Evolutionary conservation across 2,797 vertebrate species (phyloP).

Genomic region (Emydoidea blandingii): DNA sequence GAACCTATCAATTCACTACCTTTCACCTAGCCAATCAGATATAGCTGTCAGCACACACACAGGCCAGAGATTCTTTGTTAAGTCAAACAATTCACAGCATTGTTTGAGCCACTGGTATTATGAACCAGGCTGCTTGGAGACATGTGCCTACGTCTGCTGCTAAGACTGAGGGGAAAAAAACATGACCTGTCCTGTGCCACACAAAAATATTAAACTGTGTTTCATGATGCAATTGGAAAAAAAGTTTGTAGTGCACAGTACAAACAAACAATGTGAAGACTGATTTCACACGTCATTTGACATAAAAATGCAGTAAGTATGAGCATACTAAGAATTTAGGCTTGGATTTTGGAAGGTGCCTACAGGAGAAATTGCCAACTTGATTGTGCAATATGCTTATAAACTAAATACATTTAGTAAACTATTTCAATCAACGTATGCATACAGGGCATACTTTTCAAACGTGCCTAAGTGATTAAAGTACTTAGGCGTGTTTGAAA

Average conservation of each 20-base stretch:
- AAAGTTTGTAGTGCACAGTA: neutral
- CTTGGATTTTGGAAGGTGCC: neutral
- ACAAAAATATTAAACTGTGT: neutral
- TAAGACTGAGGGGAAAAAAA: neutral
- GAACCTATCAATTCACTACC: neutral
- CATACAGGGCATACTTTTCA: neutral
- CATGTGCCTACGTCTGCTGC: neutral
- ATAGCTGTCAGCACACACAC: conserved; percentile 2
- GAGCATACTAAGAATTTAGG: neutral
- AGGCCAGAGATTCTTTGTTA: conserved; percentile 4
- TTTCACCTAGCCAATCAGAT: neutral
- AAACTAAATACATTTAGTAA: neutral
- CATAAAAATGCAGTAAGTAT: neutral
- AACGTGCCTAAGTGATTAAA: neutral
- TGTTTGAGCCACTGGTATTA: neutral
- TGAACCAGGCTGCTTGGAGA: conserved; percentile 11
- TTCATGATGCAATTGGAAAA: neutral
- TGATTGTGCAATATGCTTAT: neutral
- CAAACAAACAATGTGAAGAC: neutral
- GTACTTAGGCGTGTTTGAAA: neutral
- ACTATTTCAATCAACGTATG: neutral
- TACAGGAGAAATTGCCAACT: neutral
- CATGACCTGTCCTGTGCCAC: neutral
- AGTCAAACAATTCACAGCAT: conserved; percentile 19
- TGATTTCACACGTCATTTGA: neutral